A percentile compares a stretch with the other conserved stretches of the same genome.
Conservation (phyloP, 1,140 invertebrate genomes). For the Zaprionus lachaisei region DNA sequence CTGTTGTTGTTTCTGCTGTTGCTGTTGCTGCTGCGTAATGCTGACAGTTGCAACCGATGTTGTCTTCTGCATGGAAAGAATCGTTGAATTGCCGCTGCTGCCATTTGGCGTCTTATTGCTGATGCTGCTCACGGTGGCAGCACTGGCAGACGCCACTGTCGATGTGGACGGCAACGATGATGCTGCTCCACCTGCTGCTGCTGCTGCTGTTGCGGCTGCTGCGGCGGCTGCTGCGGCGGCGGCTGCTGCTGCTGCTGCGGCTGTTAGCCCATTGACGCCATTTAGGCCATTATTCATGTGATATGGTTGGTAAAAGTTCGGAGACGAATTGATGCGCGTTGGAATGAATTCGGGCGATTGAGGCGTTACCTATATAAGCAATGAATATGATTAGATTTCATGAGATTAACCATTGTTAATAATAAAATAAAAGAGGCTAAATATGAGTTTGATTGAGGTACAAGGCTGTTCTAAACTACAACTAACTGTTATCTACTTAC, state of each 20-base stretch:
- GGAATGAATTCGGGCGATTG: conserved; percentile 85
- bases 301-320: conserved; percentile 83
- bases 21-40: conserved; percentile 61
- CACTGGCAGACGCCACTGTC: conserved; percentile 15
- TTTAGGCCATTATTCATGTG: conserved; percentile 79
- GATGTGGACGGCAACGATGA: conserved; percentile 46
- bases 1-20: conserved; percentile 60
- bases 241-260: conserved; percentile 62
- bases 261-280: conserved; percentile 77
- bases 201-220: conserved; percentile 45
- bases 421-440: background rate
- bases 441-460: background rate
- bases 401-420: background rate
- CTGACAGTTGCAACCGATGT: conserved; percentile 61
- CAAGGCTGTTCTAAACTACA: background rate
- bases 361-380: conserved; percentile 77
- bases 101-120: conserved; percentile 67
- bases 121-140: conserved; percentile 56
- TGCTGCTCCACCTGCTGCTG: conserved; percentile 44
- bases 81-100: conserved; percentile 65
- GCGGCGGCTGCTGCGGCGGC: conserved; percentile 59
- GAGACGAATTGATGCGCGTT: conserved; percentile 81
- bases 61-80: conserved; percentile 76
- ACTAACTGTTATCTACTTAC: conserved; percentile 11
- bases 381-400: background rate